These are phyloP conservation scores for Flexamia atlantica DNA, from an alignment of 2,888 invertebrate species.

Conservation along the genomic window DNA sequence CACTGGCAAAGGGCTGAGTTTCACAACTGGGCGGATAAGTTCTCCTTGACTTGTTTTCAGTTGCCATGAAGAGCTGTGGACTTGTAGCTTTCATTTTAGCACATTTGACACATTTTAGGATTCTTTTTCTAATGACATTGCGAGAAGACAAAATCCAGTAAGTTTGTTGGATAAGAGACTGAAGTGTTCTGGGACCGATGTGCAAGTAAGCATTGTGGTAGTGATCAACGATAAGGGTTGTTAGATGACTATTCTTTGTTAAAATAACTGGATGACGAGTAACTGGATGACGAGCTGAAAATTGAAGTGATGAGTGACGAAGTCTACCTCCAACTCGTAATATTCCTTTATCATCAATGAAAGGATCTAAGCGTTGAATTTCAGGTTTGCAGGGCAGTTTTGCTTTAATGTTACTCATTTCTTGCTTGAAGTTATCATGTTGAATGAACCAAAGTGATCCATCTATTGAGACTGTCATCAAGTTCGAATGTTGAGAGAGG, in stretches of 20 bases:
- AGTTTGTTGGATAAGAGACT: background rate
- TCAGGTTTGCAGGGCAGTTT: background rate
- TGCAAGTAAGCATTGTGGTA: background rate
- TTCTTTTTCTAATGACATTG: background rate
- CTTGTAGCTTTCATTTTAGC: background rate
- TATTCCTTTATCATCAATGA: background rate
- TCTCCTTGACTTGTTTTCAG: too few species aligned
- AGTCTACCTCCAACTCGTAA: slow-evolving; percentile 7
- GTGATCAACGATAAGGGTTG: background rate
- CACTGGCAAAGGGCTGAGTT: too few species aligned
- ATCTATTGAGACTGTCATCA: background rate
- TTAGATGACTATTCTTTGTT: background rate
- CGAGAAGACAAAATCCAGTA: background rate
- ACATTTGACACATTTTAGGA: background rate
- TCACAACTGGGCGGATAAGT: too few species aligned
- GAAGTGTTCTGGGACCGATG: background rate
- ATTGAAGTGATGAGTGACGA: slow-evolving; percentile 3
- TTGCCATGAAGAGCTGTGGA: background rate
- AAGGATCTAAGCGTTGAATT: background rate
- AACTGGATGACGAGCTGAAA: background rate
- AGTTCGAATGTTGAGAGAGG: background rate
- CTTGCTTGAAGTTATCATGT: background rate
- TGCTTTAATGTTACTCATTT: background rate
- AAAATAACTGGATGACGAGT: background rate
- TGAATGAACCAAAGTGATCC: background rate